A percentile compares a stretch with the other conserved stretches of the same genome.
Evolutionary conservation across 2,888 invertebrate species (phyloP).

Genomic region (Drosophila emarginata): DNA sequence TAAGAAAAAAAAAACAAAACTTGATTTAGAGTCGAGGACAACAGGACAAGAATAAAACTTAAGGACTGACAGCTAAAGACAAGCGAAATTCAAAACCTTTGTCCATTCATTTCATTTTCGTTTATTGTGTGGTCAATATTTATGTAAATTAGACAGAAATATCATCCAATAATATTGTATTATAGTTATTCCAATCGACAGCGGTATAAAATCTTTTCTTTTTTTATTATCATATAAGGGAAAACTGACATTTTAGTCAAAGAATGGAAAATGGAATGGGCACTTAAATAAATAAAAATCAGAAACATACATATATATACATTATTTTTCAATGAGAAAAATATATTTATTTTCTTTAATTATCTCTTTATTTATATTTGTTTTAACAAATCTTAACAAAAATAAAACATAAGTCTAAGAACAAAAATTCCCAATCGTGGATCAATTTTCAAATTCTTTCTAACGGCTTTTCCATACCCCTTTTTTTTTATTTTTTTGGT

Average conservation of each 20-base stretch:
- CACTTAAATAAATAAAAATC: too few species aligned
- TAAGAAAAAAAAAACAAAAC: not conserved
- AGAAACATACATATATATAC: too few species aligned
- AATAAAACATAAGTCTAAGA: not conserved
- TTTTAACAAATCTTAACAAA: too few species aligned
- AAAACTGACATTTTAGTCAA: too few species aligned
- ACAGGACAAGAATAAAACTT: conserved; percentile 1
- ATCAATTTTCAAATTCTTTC: conserved; percentile 58
- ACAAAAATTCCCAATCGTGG: conserved; percentile 35
- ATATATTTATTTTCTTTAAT: too few species aligned
- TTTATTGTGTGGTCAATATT: not conserved
- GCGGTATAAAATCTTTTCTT: too few species aligned
- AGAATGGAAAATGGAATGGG: too few species aligned
- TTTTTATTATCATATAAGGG: too few species aligned
- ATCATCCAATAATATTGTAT: not conserved
- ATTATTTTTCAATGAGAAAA: too few species aligned
- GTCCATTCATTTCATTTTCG: not conserved
- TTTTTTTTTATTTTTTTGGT: conserved; percentile 10
- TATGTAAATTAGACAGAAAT: not conserved
- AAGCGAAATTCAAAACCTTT: not conserved
- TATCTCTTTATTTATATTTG: too few species aligned
- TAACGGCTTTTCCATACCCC: conserved; percentile 59
- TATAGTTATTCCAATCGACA: too few species aligned
- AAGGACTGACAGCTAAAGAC: conserved; percentile 9
- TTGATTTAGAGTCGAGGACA: conserved; percentile 6